Conservation (phyloP, 2,113 vertebrate genomes). For the Tonatia bakeri region DNA sequence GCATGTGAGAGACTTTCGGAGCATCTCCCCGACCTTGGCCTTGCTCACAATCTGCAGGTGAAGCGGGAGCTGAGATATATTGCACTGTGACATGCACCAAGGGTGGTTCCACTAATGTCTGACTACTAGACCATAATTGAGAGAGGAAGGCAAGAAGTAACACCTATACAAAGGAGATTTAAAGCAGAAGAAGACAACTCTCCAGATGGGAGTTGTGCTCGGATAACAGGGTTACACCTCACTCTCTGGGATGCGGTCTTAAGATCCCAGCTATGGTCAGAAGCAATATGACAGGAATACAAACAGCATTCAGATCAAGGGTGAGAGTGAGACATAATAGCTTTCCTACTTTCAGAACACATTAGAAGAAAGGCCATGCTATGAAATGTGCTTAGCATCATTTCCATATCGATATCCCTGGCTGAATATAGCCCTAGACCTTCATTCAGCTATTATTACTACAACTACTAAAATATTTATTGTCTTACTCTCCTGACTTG, state of each 20-base stretch:
- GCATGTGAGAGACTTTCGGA: background rate
- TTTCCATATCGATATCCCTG: background rate
- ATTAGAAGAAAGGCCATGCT: background rate
- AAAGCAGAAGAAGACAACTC: background rate
- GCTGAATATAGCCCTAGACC: background rate
- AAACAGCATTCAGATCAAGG: slow-evolving; percentile 26
- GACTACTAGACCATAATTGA: background rate
- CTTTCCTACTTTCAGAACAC: slow-evolving; percentile 32
- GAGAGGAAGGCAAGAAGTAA: background rate
- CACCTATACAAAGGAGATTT: background rate
- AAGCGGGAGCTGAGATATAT: background rate
- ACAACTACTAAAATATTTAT: background rate
- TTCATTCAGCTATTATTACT: background rate
- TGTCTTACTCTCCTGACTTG: background rate
- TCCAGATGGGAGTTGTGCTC: background rate
- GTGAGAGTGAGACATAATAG: background rate
- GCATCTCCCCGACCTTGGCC: background rate
- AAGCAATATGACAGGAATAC: background rate
- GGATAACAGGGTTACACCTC: background rate
- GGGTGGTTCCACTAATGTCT: background rate
- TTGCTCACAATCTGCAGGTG: background rate
- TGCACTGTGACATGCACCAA: background rate
- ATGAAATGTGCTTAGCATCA: background rate
- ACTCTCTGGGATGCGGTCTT: background rate
- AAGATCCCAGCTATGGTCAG: background rate